These are phyloP conservation scores for Cyphomyrmex costatus DNA, from an alignment of 1,140 invertebrate genomes.

Conservation along the genomic window DNA sequence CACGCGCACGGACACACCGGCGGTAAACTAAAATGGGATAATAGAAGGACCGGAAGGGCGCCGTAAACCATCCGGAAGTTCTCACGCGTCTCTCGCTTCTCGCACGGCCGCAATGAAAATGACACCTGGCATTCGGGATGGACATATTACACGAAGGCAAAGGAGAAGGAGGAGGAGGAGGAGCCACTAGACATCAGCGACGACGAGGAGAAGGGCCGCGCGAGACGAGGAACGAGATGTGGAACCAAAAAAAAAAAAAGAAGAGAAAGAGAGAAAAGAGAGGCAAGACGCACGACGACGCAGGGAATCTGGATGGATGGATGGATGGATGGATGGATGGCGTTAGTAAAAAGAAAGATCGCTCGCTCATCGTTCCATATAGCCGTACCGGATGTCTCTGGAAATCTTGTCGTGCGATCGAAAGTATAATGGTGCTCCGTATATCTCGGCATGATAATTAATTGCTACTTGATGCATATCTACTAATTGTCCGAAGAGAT, in stretches of 20 bases:
- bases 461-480: constrained; percentile 12
- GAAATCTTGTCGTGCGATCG: constrained; percentile 28
- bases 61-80: constrained; percentile 86
- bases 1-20: constrained; percentile 55
- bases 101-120: constrained; percentile 85
- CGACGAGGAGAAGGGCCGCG: constrained; percentile 37
- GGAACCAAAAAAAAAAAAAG: constrained; percentile 45
- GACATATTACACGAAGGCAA: constrained; percentile 45
- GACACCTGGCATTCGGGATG: constrained; percentile 85
- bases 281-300: constrained; percentile 44
- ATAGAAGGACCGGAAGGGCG: constrained; percentile 85
- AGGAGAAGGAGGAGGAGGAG: constrained; percentile 45
- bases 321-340: constrained; percentile 58
- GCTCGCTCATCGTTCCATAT: constrained; percentile 59
- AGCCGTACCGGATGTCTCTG: constrained; percentile 52
- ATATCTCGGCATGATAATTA: constrained; percentile 28
- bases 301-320: constrained; percentile 59
- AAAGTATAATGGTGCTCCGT: constrained; percentile 11
- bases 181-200: constrained; percentile 46
- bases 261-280: constrained; percentile 37
- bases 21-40: constrained; percentile 86
- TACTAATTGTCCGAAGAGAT: constrained; percentile 4
- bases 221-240: constrained; percentile 47
- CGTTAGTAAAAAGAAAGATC: constrained; percentile 61
- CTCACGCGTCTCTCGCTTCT: constrained; percentile 87